Evolutionary conservation across 2,888 invertebrate genomes (phyloP).

Genomic region (Mellilla xanthometata): DNA sequence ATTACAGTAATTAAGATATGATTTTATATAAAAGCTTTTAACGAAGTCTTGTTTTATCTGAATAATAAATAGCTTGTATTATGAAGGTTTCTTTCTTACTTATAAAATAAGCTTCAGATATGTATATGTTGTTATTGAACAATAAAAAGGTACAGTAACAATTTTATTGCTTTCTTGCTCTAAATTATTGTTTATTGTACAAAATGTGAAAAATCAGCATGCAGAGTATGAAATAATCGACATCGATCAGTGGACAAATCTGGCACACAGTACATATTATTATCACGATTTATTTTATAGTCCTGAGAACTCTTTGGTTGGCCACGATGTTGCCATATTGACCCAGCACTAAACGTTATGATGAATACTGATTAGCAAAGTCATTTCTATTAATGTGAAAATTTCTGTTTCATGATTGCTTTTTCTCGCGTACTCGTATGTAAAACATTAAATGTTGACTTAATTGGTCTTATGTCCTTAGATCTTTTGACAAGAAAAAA

Average conservation of each 20-base stretch:
- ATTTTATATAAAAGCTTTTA: slow-evolving; percentile 71
- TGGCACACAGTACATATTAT: slow-evolving; percentile 59
- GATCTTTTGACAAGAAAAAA: too few species aligned
- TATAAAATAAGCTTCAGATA: background rate
- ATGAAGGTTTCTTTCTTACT: background rate
- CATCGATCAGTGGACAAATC: slow-evolving; percentile 51
- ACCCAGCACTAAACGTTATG: slow-evolving; percentile 44
- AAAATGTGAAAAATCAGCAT: slow-evolving; percentile 45
- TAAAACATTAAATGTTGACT: too few species aligned
- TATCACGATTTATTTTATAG: slow-evolving; percentile 53
- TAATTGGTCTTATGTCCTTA: too few species aligned
- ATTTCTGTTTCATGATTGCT: too few species aligned
- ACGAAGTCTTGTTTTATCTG: slow-evolving; percentile 50
- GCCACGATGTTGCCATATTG: slow-evolving; percentile 3
- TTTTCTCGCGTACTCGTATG: too few species aligned
- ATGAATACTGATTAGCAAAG: slow-evolving; percentile 53
- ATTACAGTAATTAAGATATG: slow-evolving; percentile 78
- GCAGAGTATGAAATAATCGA: slow-evolving; percentile 61
- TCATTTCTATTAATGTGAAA: too few species aligned
- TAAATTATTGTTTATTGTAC: background rate
- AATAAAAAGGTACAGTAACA: too few species aligned
- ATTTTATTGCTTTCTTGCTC: too few species aligned
- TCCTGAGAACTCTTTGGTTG: slow-evolving; percentile 48
- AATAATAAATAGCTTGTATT: slow-evolving; percentile 29
- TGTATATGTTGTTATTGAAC: background rate